phyloP scores from a whole-genome alignment of 2,888 invertebrate species.

The Macrostomum cliftonense region DNA sequence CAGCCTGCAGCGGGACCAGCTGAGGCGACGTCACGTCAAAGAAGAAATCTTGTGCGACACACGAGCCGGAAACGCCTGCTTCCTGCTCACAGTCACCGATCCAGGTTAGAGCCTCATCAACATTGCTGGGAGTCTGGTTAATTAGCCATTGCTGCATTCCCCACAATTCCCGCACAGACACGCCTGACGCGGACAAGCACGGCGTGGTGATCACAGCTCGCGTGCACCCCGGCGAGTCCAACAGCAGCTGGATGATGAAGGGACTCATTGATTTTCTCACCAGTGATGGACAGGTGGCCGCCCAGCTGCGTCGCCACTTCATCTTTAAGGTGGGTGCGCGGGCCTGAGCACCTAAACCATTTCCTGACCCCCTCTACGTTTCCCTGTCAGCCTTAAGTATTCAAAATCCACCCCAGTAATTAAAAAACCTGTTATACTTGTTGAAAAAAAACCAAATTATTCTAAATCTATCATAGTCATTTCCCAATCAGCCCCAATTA shows the following conservation, averaged over 20 bases:
- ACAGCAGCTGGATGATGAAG: slow-evolving; percentile 90
- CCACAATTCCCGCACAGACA: not conserved
- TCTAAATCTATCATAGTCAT: too few relatives aligned
- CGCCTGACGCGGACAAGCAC: slow-evolving; percentile 43
- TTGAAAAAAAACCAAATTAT: too few relatives aligned
- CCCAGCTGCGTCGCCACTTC: slow-evolving; percentile 60
- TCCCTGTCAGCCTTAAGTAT: too few relatives aligned
- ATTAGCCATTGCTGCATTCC: not conserved
- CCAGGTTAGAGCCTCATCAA: not conserved
- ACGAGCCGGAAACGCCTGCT: slow-evolving; percentile 43
- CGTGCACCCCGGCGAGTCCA: slow-evolving; percentile 84
- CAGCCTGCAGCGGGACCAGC: not conserved
- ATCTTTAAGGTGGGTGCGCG: slow-evolving; percentile 86
- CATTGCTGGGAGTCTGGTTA: not conserved
- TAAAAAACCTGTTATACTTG: too few relatives aligned
- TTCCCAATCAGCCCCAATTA: too few relatives aligned
- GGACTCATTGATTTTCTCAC: slow-evolving; percentile 56
- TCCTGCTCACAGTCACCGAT: slow-evolving; percentile 65
- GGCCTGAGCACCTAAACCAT: too few relatives aligned
- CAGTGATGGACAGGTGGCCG: slow-evolving; percentile 42
- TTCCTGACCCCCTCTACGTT: too few relatives aligned
- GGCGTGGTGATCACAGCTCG: slow-evolving; percentile 66
- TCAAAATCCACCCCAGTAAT: too few relatives aligned
- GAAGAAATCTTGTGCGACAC: slow-evolving; percentile 24
- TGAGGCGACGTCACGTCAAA: not conserved